phyloP scores from a whole-genome alignment of 1,140 invertebrate species.

The Cherax destructor region DNA sequence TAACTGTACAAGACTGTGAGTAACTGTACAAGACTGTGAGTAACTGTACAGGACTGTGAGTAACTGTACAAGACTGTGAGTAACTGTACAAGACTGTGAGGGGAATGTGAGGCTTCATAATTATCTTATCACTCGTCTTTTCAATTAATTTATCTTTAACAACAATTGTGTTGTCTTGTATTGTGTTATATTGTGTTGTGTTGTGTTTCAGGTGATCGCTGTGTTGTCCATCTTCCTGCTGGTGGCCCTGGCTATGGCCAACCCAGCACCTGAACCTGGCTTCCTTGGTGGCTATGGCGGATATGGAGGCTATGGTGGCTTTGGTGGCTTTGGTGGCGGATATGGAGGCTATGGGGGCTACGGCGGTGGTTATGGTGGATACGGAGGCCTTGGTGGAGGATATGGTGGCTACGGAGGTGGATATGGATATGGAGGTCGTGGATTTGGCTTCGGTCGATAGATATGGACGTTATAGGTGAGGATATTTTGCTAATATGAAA shows the following conservation, averaged over 20 bases:
- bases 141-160: no score
- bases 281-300: background rate
- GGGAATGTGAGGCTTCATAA: no score
- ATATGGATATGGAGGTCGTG: background rate
- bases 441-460: background rate
- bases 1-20: no score
- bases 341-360: slow-evolving; percentile 2
- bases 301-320: background rate
- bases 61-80: no score
- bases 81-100: no score
- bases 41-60: no score
- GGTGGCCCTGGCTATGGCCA: slow-evolving; percentile 1
- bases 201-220: slow-evolving; percentile 21
- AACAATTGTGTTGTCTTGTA: background rate
- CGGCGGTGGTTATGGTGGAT: background rate
- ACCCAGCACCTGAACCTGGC: slow-evolving; percentile 15
- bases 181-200: background rate
- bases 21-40: background rate
- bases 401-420: background rate
- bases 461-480: background rate
- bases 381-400: background rate
- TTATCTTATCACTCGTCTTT: no score
- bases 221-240: slow-evolving; percentile 26
- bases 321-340: background rate
- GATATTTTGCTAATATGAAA: background rate